Evolutionary conservation across 2,797 vertebrate genomes (phyloP).

Genomic region (Crossoptilon crossoptilon): DNA sequence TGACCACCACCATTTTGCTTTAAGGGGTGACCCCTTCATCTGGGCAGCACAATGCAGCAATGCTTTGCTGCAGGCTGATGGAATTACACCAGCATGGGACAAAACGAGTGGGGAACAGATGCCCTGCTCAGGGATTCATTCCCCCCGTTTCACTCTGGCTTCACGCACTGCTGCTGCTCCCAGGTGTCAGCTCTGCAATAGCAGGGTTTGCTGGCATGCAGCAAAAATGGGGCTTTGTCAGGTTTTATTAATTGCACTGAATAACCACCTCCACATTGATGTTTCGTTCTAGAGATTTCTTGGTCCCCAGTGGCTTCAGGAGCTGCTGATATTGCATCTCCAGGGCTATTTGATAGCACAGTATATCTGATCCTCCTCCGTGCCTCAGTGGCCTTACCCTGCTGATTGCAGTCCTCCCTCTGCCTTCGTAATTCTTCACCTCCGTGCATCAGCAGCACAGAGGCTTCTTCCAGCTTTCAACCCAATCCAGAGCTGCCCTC

Average conservation of each 20-base stretch:
- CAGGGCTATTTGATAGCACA: background rate
- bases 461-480: background rate
- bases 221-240: background rate
- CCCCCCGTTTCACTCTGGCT: background rate
- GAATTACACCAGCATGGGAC: fast-evolving
- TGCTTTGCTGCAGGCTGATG: fast-evolving
- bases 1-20: fast-evolving
- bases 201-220: background rate
- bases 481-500: background rate
- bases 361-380: background rate
- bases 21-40: background rate
- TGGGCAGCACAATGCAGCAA: background rate
- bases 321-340: background rate
- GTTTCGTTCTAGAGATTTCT: background rate
- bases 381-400: background rate
- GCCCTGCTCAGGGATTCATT: background rate
- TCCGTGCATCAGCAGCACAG: background rate
- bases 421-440: background rate
- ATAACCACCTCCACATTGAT: background rate
- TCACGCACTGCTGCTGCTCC: background rate
- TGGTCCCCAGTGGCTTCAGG: background rate
- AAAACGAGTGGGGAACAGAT: fast-evolving
- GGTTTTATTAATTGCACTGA: background rate
- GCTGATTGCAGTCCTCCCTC: background rate
- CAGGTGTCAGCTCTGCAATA: fast-evolving